A percentile compares a stretch with the other conserved stretches of the same genome.
Conservation (phyloP, 2,113 vertebrate species). For the Elaphurus davidianus region DNA sequence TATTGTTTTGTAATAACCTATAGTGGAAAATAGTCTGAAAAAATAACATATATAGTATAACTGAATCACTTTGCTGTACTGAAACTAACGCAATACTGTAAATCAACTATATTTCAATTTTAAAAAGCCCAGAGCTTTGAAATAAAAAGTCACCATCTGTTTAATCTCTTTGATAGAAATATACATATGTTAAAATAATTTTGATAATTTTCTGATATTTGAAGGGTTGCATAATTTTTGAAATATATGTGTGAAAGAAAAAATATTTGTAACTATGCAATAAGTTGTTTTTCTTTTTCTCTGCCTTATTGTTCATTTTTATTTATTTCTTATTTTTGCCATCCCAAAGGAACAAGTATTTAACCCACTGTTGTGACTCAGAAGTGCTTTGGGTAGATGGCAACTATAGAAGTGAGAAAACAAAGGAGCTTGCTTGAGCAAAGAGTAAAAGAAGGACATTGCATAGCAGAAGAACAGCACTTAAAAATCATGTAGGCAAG, state of each 20-base stretch:
- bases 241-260: not conserved
- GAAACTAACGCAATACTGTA: not conserved
- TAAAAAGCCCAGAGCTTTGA: not conserved
- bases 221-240: not conserved
- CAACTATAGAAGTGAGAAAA: not conserved
- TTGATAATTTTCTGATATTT: not conserved
- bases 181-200: not conserved
- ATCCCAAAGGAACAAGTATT: not conserved
- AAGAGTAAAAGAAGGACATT: not conserved
- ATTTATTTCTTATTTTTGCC: not conserved
- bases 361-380: not conserved
- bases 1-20: not conserved
- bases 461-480: not conserved
- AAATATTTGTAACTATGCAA: not conserved
- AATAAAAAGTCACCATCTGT: not conserved
- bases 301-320: not conserved
- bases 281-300: not conserved
- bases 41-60: not conserved
- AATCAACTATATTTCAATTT: not conserved
- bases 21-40: not conserved
- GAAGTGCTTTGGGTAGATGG: not conserved
- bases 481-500: not conserved
- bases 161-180: not conserved
- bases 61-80: not conserved
- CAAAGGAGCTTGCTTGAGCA: not conserved